Evolutionary conservation across 2,113 vertebrate genomes (phyloP).

Genomic region (Oxyruncus cristatus): DNA sequence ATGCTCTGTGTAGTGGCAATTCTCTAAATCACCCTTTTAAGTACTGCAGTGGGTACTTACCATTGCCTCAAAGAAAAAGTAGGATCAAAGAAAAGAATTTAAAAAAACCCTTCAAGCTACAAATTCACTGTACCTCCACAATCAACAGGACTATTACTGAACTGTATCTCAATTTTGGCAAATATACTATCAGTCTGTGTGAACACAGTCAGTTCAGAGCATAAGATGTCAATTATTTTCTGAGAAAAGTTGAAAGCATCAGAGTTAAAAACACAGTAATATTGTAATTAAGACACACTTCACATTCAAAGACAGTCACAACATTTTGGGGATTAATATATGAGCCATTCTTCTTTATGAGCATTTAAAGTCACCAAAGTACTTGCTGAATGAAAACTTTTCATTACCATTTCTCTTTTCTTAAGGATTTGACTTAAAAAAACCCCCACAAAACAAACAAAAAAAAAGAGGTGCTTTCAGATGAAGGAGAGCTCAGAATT

Average conservation of each 20-base stretch:
- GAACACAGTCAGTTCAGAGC: background rate
- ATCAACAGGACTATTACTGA: background rate
- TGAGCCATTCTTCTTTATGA: background rate
- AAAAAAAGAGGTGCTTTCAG: background rate
- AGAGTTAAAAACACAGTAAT: background rate
- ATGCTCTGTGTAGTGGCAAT: background rate
- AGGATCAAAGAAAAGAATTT: background rate
- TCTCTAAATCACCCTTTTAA: background rate
- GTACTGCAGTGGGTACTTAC: background rate
- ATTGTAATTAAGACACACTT: background rate
- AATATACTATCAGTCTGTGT: background rate
- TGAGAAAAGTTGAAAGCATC: background rate
- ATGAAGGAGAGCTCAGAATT: background rate
- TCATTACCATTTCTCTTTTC: background rate
- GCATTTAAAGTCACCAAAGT: background rate
- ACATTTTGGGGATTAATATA: background rate
- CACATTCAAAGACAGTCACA: background rate
- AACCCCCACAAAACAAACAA: background rate
- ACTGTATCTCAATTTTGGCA: background rate
- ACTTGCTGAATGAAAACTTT: background rate
- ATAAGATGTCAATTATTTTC: background rate
- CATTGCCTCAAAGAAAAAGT: background rate
- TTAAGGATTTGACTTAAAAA: background rate
- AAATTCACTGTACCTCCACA: background rate
- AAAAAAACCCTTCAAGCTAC: background rate